phyloP scores from a whole-genome alignment of 2,888 invertebrate species.

The Eubasilissa splendida region DNA sequence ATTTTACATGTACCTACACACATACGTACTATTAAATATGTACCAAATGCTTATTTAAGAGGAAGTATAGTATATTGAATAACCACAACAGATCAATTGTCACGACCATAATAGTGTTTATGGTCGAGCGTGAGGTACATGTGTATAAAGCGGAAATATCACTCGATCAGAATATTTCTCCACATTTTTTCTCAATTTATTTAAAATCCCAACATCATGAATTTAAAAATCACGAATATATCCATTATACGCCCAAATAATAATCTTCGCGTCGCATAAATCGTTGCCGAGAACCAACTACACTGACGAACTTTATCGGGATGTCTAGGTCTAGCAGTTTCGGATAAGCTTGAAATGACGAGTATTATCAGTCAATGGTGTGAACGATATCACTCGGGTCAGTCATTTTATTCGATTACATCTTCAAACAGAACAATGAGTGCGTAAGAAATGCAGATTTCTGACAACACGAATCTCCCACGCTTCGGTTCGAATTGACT shows the following conservation, averaged over 20 bases:
- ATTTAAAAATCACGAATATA: conserved; percentile 22
- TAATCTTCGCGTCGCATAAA: conserved; percentile 14
- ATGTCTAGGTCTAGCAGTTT: conserved; percentile 1
- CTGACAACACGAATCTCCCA: conserved; percentile 16
- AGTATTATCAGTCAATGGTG: conserved; percentile 14
- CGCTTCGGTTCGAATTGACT: conserved; percentile 1
- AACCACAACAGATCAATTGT: conserved; percentile 1
- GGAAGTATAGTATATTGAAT: too few species aligned
- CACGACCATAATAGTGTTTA: conserved; percentile 3
- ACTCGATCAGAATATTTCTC: conserved; percentile 10
- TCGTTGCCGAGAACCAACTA: not conserved
- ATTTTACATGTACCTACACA: too few species aligned
- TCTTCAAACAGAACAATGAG: conserved; percentile 11
- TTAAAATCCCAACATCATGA: conserved; percentile 7
- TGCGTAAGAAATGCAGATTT: conserved; percentile 28
- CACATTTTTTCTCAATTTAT: conserved; percentile 5
- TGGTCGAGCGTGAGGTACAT: not conserved
- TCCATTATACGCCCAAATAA: conserved; percentile 5
- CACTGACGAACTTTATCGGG: not conserved
- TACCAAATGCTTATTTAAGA: too few species aligned
- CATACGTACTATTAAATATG: too few species aligned
- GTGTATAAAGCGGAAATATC: conserved; percentile 10
- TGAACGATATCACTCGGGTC: conserved; percentile 1
- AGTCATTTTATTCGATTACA: conserved; percentile 17
- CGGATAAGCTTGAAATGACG: not conserved